Base-by-base conservation (phyloP, 2,113 vertebrate genomes). In the Rostratula benghalensis region DNA sequence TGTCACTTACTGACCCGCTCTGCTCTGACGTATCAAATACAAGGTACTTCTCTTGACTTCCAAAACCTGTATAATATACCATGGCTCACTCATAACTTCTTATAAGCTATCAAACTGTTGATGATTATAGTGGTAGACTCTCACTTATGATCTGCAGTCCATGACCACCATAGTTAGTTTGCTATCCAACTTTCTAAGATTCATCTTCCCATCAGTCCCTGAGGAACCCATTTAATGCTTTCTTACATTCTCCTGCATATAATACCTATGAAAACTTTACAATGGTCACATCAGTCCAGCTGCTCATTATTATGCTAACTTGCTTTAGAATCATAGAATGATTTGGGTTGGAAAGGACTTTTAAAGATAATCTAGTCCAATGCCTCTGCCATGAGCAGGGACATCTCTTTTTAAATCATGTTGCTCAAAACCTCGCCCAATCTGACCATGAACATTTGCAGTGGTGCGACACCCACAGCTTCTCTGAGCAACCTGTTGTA, bases 341-440 rank as follows among this genome's bases (percentile, higher is more conserved):
- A 19, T 82, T 78, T 78, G 21, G 3, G 17, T 11, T 68, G 48
- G 31, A 73, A 33, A 5, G 14, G 16, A 71, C 12, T 43, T 77
- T 22, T 37, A 65, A 78, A 88, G 27, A 65, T 24, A 45, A 70
- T 39, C 30, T 67, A 57, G 23, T 51, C 24, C 15, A 70, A 57
- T 4, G 3, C 4, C 27, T 3, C 50, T 51, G 37, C 7, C 14
- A 83, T 0, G 1, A 7, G 11, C 43, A 68, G 18, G 17, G 16
- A 45, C 13, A 78, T 20, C 16, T 85, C 22, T 31, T 12, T 70
- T 15, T 56, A 45, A 9, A 70, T 28, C 28, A 60, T 5, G 9
- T 19, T 83, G 30, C 12, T 87, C 15, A 63, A 35, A 63, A 28
- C 28, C n/a, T 10, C 14, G 2, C 41, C 31, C n/a, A 59, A 13